Conservation (phyloP, 2,113 vertebrate species). For the Fregata magnificens region DNA sequence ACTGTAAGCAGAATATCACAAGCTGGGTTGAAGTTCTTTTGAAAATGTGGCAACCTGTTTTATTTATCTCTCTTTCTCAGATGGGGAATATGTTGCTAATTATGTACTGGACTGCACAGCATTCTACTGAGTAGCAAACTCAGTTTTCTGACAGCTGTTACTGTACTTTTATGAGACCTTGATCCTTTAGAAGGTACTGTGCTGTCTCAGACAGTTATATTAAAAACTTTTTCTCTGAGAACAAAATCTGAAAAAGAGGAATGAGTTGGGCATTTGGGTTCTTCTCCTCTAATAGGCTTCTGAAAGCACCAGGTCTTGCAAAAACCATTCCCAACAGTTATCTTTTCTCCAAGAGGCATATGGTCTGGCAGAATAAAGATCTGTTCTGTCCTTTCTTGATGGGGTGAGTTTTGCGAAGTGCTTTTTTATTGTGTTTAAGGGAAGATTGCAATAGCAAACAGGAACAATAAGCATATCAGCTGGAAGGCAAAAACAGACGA, state of each 20-base stretch:
- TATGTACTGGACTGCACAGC: constrained; percentile 37
- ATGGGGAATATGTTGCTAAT: constrained; percentile 58
- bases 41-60: constrained; percentile 16
- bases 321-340: neutral
- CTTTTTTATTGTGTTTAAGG: neutral
- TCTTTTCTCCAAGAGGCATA: neutral
- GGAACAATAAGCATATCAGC: neutral
- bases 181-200: constrained; percentile 47
- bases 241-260: neutral
- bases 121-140: constrained; percentile 20
- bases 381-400: neutral
- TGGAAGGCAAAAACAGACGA: neutral
- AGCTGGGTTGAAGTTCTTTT: constrained; percentile 20
- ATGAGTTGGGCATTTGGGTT: neutral
- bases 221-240: constrained; percentile 23
- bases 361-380: neutral
- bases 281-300: neutral
- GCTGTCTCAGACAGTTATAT: constrained; percentile 34
- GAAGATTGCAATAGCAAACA: neutral
- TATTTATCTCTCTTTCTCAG: constrained; percentile 31
- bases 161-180: constrained; percentile 57
- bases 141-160: constrained; percentile 63
- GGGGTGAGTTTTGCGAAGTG: neutral
- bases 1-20: neutral
- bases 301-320: neutral